Base-by-base conservation (phyloP, 2,888 invertebrate species). In the Drosophila buzzatii region DNA sequence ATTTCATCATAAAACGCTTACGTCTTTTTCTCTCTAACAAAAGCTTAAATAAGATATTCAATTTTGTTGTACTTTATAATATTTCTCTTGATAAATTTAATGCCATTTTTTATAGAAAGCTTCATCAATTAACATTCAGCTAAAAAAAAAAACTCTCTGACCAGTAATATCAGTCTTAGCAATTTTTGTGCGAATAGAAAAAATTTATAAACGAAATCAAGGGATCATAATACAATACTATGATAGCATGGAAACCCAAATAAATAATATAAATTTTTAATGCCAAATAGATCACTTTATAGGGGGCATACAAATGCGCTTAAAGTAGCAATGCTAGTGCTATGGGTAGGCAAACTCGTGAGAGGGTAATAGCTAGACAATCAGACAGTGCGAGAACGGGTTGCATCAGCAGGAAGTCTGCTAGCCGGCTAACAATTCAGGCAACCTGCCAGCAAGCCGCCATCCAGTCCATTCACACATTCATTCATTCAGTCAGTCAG, bases 251-350 rank as follows among this genome's bases (percentile, higher is more conserved):
- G 7, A 20, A 42, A 20, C 1, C 7, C 4, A n/a, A 31, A 31
- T 35, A 67, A 66, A 67, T 66, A 66, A 66, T 49, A 55, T 45
- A 72, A 65, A 59, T 55, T 64, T 44, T 68, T 68, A 67, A 70
- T 59, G 80, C 66, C 69, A 63, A 55, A 62, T 76, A 70, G 61
- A 62, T 10, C 47, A 51, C 39, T 37, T 37, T 16, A 58, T 33
- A 45, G 79, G 60, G 51, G 60, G 51, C 47, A 76, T 41, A 57
- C 47, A 65, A 65, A 61, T 58, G 41, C 53, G 18, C 49, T 55
- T 42, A 37, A 44, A 49, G 56, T 41, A 55, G 55, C 45, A n/a
- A 35, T 27, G 37, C 23, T 18, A 20, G 10, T 0, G 20, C 44
- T 66, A 8, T n/a, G 52, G 35, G 23, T 8, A 27, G 67, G 12